phyloP scores from a whole-genome alignment of 2,888 invertebrate species.

The Drosophila meridiana region DNA sequence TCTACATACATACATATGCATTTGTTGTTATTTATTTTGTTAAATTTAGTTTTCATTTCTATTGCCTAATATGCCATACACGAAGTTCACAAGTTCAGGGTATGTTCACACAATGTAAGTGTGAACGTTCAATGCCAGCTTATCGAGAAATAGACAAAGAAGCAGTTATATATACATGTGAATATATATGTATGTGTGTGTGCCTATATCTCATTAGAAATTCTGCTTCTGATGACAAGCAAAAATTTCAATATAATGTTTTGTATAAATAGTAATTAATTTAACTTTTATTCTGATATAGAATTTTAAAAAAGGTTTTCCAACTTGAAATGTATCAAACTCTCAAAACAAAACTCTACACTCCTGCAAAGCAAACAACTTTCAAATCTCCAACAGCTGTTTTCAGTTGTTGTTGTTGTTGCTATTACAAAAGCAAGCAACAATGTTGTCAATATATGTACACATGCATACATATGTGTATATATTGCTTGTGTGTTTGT shows the following conservation, averaged over 20 bases:
- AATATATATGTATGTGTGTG: background rate
- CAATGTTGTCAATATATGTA: background rate
- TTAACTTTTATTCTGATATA: too few species aligned
- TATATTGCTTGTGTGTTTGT: background rate
- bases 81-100: conserved; percentile 5
- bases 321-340: too few species aligned
- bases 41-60: background rate
- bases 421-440: conserved; percentile 39
- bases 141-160: conserved; percentile 52
- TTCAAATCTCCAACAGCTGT: conserved; percentile 49
- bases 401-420: conserved; percentile 10
- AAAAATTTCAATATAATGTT: background rate
- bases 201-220: background rate
- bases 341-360: background rate
- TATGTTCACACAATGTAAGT: conserved; percentile 25
- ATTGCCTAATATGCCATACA: background rate
- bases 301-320: too few species aligned
- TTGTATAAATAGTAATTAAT: conserved; percentile 11
- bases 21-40: too few species aligned
- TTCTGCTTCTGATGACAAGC: conserved; percentile 5
- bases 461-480: background rate
- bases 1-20: background rate
- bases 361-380: conserved; percentile 47
- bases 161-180: conserved; percentile 7
- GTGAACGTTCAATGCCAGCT: conserved; percentile 49